These are phyloP conservation scores for Stictocephala bisonia DNA, from an alignment of 2,888 invertebrate species.

Conservation along the genomic window DNA sequence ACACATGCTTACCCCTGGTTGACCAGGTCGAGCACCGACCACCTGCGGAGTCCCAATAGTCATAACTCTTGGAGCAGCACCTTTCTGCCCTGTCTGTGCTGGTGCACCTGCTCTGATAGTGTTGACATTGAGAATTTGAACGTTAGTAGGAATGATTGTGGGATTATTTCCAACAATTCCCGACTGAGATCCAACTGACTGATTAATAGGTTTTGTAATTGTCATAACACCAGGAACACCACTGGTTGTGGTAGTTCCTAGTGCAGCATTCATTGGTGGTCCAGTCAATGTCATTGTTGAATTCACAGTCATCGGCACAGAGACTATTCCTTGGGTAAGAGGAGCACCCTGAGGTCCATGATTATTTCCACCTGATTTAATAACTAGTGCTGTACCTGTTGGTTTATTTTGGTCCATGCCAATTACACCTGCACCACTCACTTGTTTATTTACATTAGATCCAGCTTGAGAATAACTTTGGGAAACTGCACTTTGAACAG, in stretches of 20 bases:
- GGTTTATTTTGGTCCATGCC: slow-evolving; percentile 60
- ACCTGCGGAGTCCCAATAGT: slow-evolving; percentile 86
- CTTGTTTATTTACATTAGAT: slow-evolving; percentile 56
- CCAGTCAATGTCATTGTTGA: slow-evolving; percentile 64
- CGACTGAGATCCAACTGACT: slow-evolving; percentile 71
- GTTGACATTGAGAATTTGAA: slow-evolving; percentile 84
- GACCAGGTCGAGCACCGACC: slow-evolving; percentile 82
- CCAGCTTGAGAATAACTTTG: slow-evolving; percentile 52
- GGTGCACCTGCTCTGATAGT: slow-evolving; percentile 75
- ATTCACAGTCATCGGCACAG: slow-evolving; percentile 73
- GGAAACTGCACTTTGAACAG: slow-evolving; percentile 62
- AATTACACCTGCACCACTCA: slow-evolving; percentile 56
- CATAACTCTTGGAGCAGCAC: slow-evolving; percentile 79
- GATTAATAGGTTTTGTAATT: slow-evolving; percentile 71
- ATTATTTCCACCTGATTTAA: slow-evolving; percentile 61
- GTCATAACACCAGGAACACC: slow-evolving; percentile 73
- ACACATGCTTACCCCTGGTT: slow-evolving; percentile 77
- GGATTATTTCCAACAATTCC: slow-evolving; percentile 72
- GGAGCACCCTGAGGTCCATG: slow-evolving; percentile 58
- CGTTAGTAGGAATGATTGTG: slow-evolving; percentile 77
- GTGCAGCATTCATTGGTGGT: slow-evolving; percentile 56
- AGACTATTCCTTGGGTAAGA: slow-evolving; percentile 69
- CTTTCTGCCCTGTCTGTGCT: slow-evolving; percentile 75
- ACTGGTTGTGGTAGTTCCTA: slow-evolving; percentile 62
- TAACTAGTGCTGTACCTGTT: slow-evolving; percentile 65